A percentile compares a stretch with the other conserved stretches of the same genome.
Evolutionary conservation across 2,888 invertebrate species (phyloP).

Genomic region (Drosophila merina): DNA sequence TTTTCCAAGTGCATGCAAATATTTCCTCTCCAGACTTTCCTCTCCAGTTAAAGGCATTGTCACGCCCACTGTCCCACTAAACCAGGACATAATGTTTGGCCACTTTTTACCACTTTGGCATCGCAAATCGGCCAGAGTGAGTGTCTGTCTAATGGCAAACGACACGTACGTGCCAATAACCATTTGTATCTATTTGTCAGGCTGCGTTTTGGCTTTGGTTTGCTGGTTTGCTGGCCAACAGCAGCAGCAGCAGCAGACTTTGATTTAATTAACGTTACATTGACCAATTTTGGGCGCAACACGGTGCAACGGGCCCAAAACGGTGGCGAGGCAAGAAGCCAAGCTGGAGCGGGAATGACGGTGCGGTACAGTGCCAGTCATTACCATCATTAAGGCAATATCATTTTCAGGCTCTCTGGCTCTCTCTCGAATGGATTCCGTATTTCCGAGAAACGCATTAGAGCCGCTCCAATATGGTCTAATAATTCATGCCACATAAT

Average conservation of each 20-base stretch:
- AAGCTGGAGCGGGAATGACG: background rate
- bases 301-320: constrained; percentile 43
- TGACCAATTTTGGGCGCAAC: constrained; percentile 77
- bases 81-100: constrained; percentile 38
- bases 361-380: constrained; percentile 73
- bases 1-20: background rate
- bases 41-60: constrained; percentile 1
- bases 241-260: constrained; percentile 50
- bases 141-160: constrained; percentile 74
- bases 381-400: constrained; percentile 82
- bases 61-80: constrained; percentile 36
- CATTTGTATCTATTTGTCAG: constrained; percentile 82
- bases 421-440: constrained; percentile 45
- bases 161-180: constrained; percentile 80
- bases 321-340: constrained; percentile 8
- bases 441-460: constrained; percentile 81
- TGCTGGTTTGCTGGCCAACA: constrained; percentile 18
- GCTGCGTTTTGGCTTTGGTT: constrained; percentile 20
- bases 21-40: background rate
- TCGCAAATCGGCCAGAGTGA: constrained; percentile 62
- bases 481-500: constrained; percentile 83
- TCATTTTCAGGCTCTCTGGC: constrained; percentile 77
- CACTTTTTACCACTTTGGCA: constrained; percentile 26
- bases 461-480: constrained; percentile 81
- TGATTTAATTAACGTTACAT: constrained; percentile 82